Conservation (phyloP, 2,113 vertebrate species). For the Salvelinus sp. region DNA sequence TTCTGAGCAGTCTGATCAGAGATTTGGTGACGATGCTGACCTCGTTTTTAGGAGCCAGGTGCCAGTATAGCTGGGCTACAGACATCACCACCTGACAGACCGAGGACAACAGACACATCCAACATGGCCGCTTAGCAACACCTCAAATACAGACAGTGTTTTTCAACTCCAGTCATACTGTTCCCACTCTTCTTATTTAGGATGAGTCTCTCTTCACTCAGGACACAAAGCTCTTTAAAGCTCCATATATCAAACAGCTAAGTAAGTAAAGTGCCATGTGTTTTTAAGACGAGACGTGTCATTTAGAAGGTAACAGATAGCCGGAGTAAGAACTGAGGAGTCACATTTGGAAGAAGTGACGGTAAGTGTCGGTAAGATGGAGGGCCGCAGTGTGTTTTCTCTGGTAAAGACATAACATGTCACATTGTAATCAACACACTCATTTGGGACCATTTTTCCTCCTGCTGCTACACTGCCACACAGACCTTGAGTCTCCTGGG, state of each 20-base stretch:
- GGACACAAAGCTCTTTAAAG: constrained; percentile 1
- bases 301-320: background rate
- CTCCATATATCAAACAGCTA: background rate
- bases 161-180: background rate
- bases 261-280: background rate
- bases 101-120: background rate
- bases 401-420: constrained; percentile 57
- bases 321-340: background rate
- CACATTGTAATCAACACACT: constrained; percentile 73
- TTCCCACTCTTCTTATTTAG: too few species aligned
- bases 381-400: constrained; percentile 47
- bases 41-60: constrained; percentile 91
- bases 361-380: constrained; percentile 49
- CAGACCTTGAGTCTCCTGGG: constrained; percentile 67
- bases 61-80: constrained; percentile 97
- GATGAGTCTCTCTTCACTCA: background rate
- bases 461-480: constrained; percentile 49
- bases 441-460: constrained; percentile 65
- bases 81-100: constrained; percentile 90
- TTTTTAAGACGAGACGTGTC: background rate
- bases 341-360: background rate
- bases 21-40: constrained; percentile 88
- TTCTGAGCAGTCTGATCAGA: constrained; percentile 90
- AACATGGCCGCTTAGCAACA: background rate
- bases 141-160: background rate